These are phyloP conservation scores for Oreotrochilus melanogaster DNA, from an alignment of 2,113 vertebrate genomes.

Conservation along the genomic window DNA sequence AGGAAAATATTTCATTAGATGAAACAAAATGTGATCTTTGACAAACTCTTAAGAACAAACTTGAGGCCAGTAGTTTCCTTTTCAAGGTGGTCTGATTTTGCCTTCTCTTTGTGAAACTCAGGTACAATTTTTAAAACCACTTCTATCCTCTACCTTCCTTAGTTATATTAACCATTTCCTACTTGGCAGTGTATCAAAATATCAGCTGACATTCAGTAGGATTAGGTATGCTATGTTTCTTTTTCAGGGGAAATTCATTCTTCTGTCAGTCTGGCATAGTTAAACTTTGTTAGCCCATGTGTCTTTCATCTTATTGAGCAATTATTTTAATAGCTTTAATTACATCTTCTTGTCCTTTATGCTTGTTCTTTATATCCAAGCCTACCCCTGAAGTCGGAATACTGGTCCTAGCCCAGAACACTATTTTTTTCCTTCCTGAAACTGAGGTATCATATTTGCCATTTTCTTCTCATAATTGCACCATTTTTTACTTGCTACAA, in stretches of 20 bases:
- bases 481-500: neutral
- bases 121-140: neutral
- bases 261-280: neutral
- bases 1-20: constrained; percentile 14
- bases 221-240: neutral
- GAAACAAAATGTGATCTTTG: neutral
- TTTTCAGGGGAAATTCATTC: neutral
- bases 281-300: neutral
- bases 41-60: neutral
- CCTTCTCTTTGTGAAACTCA: neutral
- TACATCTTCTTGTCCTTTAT: neutral
- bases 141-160: neutral
- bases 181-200: neutral
- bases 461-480: neutral
- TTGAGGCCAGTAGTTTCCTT: neutral
- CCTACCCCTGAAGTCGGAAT: neutral
- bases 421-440: neutral
- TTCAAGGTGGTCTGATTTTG: neutral
- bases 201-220: neutral
- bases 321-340: neutral
- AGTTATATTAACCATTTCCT: neutral
- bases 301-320: neutral
- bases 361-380: neutral
- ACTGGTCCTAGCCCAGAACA: neutral
- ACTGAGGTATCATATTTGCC: neutral